Evolutionary conservation across 2,797 vertebrate species (phyloP).

Genomic region (Gouania willdenowi): DNA sequence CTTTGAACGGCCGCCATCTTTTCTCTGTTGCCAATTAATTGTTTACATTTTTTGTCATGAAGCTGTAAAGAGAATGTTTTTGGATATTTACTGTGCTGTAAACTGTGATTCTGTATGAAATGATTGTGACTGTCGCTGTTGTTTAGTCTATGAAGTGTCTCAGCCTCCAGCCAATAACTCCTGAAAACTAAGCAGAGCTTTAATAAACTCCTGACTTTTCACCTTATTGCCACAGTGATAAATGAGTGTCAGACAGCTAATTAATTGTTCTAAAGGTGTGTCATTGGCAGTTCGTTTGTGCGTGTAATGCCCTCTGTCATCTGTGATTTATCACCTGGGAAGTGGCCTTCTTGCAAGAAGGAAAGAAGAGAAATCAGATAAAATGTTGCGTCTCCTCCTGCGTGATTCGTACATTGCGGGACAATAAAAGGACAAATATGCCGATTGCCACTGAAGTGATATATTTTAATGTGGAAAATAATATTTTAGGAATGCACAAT

Average conservation of each 20-base stretch:
- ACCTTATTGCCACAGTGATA: conserved; percentile 74
- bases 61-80: conserved; percentile 27
- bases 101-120: conserved; percentile 37
- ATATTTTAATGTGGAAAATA: no score
- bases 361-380: background rate
- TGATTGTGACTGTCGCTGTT: conserved; percentile 50
- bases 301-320: conserved; percentile 68
- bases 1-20: conserved; percentile 4
- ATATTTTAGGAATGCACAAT: no score
- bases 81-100: conserved; percentile 32
- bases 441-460: no score
- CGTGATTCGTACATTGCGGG: no score
- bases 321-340: conserved; percentile 70
- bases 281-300: conserved; percentile 57
- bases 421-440: no score
- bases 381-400: no score
- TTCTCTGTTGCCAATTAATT: conserved; percentile 30
- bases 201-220: conserved; percentile 83
- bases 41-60: conserved; percentile 29
- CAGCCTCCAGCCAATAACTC: conserved; percentile 41
- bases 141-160: conserved; percentile 54
- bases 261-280: conserved; percentile 66
- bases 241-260: conserved; percentile 73
- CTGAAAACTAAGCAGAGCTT: conserved; percentile 60
- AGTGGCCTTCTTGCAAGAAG: conserved; percentile 38